Percentiles rank a stretch among this genome's conserved stretches.
Evolutionary conservation across 2,113 vertebrate species (phyloP).

Genomic region (Urocynchramus pylzowi): DNA sequence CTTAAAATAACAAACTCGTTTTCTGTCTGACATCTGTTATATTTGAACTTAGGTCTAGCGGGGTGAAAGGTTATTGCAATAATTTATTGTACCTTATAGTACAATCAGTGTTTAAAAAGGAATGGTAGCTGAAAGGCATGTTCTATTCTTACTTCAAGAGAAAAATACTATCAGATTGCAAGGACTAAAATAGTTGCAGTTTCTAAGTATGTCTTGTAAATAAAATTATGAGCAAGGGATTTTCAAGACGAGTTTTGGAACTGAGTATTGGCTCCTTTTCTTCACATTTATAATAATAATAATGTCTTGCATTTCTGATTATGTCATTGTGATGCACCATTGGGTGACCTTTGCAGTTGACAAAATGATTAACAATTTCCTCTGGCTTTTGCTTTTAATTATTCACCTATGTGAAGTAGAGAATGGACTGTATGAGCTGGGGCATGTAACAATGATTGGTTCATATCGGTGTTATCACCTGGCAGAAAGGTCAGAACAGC

Average conservation of each 20-base stretch:
- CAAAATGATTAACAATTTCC: slow-evolving; percentile 43
- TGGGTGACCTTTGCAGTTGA: slow-evolving; percentile 36
- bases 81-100: slow-evolving; percentile 19
- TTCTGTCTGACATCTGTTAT: not conserved
- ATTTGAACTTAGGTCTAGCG: not conserved
- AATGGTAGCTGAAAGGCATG: slow-evolving; percentile 21
- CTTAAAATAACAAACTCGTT: slow-evolving; percentile 44
- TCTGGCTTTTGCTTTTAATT: slow-evolving; percentile 48
- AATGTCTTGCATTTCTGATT: not conserved
- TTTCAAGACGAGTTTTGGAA: not conserved
- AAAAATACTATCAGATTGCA: not conserved
- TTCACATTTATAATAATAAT: not conserved
- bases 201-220: not conserved
- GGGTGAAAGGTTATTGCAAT: slow-evolving; percentile 40
- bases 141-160: slow-evolving; percentile 11
- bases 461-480: not conserved
- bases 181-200: not conserved
- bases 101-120: not conserved
- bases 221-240: not conserved
- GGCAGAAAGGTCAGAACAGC: not conserved
- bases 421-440: not conserved
- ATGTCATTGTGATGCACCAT: not conserved
- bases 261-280: not conserved
- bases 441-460: not conserved
- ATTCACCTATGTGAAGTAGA: not conserved